Evolutionary conservation across 2,113 vertebrate species (phyloP).

Genomic region (Nibea albiflora): DNA sequence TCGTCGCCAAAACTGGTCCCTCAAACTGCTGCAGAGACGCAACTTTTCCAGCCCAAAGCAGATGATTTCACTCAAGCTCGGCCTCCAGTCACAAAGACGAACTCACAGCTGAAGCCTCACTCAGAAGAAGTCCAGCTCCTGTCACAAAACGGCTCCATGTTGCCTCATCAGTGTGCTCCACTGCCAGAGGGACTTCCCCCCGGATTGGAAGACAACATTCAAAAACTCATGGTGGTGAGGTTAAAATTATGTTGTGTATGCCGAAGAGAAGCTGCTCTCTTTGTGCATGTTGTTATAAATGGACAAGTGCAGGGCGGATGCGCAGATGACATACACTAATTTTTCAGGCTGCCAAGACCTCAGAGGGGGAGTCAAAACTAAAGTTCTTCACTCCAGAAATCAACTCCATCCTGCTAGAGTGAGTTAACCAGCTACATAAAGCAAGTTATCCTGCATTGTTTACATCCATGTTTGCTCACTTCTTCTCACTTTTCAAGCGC

Average conservation of each 20-base stretch:
- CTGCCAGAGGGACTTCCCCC: conserved; percentile 89
- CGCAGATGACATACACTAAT: not conserved
- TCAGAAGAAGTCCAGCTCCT: conserved; percentile 18
- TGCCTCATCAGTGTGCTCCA: conserved; percentile 11
- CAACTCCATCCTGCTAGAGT: conserved; percentile 93
- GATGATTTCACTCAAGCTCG: not conserved
- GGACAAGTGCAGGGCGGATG: not conserved
- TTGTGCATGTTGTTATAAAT: not conserved
- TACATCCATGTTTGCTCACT: not conserved
- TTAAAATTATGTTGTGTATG: not conserved
- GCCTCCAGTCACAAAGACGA: not conserved
- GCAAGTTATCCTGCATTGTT: not conserved
- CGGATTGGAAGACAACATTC: conserved; percentile 86
- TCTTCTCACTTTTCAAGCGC: too few species aligned
- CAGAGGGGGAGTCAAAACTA: conserved; percentile 90
- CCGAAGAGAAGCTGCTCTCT: not conserved
- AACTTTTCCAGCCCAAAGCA: not conserved
- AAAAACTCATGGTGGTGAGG: conserved; percentile 88
- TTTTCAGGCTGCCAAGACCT: conserved; percentile 87
- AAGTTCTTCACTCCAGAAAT: conserved; percentile 93
- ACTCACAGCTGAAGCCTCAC: not conserved
- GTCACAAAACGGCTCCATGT: conserved; percentile 1
- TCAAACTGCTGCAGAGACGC: conserved; percentile 34
- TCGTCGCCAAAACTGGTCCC: not conserved
- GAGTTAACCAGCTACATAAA: conserved; percentile 74